Percentiles rank a stretch among this genome's conserved stretches.
Evolutionary conservation across 92 coral and sea anemone species (phyloP).

Genomic region (Isaurus tuberculatus): DNA sequence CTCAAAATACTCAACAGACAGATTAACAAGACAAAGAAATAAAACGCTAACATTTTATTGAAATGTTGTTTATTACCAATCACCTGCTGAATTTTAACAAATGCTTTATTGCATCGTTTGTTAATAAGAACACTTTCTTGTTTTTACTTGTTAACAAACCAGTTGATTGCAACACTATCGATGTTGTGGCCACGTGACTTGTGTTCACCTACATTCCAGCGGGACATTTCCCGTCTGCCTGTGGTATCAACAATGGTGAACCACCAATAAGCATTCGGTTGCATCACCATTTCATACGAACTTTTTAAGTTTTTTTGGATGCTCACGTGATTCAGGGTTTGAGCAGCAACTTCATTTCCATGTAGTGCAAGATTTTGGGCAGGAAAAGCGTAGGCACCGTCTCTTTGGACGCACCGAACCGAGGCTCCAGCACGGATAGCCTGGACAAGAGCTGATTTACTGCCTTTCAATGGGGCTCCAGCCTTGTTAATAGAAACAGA

Average conservation of each 20-base stretch:
- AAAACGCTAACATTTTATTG: no score
- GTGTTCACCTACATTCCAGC: slow-evolving; percentile 83
- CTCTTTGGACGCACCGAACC: slow-evolving; percentile 69
- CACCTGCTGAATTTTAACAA: no score
- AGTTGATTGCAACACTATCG: slow-evolving; percentile 70
- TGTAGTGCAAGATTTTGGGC: slow-evolving; percentile 73
- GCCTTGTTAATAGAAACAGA: slow-evolving; percentile 48
- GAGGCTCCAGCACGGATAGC: slow-evolving; percentile 78
- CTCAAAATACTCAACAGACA: no score
- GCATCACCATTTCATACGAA: slow-evolving; percentile 64
- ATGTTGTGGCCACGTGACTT: slow-evolving; percentile 65
- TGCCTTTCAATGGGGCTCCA: slow-evolving; percentile 62
- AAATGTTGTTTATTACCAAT: no score
- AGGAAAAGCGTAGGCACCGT: slow-evolving; percentile 73
- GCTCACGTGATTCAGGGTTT: slow-evolving; percentile 76
- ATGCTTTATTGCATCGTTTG: no score
- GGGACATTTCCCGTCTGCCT: slow-evolving; percentile 82
- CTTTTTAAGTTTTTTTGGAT: slow-evolving; percentile 56
- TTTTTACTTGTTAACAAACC: slow-evolving; percentile 76
- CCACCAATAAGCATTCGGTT: slow-evolving; percentile 88
- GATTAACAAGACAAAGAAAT: no score
- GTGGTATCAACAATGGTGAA: slow-evolving; percentile 78
- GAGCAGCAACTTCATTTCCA: slow-evolving; percentile 74
- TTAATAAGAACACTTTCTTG: neutral
- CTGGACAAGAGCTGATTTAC: slow-evolving; percentile 59